Conservation (phyloP, 2,113 vertebrate genomes). For the Dicrurus megarhynchus region DNA sequence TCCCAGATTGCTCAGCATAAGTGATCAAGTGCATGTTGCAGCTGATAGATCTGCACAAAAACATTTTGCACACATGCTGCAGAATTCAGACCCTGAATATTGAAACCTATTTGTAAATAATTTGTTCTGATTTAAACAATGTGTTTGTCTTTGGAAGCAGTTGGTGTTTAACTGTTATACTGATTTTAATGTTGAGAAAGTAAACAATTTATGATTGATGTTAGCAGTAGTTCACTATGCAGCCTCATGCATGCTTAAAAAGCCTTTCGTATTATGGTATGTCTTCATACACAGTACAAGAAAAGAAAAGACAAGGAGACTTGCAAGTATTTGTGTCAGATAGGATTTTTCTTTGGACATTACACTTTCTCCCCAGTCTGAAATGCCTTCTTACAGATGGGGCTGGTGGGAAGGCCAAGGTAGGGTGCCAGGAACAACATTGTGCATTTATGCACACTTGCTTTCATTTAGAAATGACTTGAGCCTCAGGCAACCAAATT, state of each 20-base stretch:
- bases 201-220: conserved; percentile 39
- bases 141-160: conserved; percentile 39
- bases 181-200: neutral
- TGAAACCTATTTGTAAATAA: conserved; percentile 52
- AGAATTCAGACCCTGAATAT: conserved; percentile 21
- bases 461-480: neutral
- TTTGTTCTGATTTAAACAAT: conserved; percentile 50
- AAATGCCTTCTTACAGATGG: neutral
- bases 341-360: neutral
- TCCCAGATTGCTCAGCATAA: conserved; percentile 30
- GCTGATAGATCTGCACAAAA: neutral
- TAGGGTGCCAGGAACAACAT: neutral
- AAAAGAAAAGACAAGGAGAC: neutral
- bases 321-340: neutral
- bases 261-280: neutral
- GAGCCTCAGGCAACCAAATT: neutral
- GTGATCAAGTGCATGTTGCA: neutral
- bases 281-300: neutral
- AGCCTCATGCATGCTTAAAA: neutral
- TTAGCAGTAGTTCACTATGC: neutral
- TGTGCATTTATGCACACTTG: fast-evolving
- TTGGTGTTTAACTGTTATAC: conserved; percentile 37
- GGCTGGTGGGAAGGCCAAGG: neutral
- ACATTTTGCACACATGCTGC: neutral
- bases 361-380: neutral